These are phyloP conservation scores for Alectura lathami DNA, from an alignment of 2,113 vertebrate genomes.

Conservation along the genomic window DNA sequence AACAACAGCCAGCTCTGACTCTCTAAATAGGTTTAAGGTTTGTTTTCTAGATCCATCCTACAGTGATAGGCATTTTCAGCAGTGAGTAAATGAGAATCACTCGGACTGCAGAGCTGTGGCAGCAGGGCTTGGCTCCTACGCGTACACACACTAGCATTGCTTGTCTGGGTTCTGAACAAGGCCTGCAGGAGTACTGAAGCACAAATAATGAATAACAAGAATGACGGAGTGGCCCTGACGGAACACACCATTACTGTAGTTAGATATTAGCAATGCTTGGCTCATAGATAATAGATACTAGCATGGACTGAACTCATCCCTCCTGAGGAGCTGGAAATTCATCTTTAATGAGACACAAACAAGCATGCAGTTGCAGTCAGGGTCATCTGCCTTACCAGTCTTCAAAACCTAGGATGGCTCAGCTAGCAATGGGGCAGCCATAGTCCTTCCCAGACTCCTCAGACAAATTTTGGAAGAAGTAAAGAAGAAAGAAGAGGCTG, in stretches of 20 bases:
- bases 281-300: background rate
- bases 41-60: background rate
- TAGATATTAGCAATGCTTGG: background rate
- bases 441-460: background rate
- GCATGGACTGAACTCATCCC: background rate
- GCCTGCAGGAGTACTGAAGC: background rate
- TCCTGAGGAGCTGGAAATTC: background rate
- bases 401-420: background rate
- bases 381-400: background rate
- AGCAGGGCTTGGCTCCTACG: background rate
- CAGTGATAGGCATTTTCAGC: background rate
- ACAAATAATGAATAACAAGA: background rate
- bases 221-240: background rate
- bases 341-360: background rate
- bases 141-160: background rate
- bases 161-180: background rate
- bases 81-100: background rate
- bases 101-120: background rate
- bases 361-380: background rate
- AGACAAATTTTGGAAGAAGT: background rate
- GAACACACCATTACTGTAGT: background rate
- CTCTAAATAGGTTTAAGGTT: background rate
- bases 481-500: background rate
- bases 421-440: background rate
- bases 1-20: background rate